Conservation (phyloP, 2,888 invertebrate species). For the Hylaea fasciaria region DNA sequence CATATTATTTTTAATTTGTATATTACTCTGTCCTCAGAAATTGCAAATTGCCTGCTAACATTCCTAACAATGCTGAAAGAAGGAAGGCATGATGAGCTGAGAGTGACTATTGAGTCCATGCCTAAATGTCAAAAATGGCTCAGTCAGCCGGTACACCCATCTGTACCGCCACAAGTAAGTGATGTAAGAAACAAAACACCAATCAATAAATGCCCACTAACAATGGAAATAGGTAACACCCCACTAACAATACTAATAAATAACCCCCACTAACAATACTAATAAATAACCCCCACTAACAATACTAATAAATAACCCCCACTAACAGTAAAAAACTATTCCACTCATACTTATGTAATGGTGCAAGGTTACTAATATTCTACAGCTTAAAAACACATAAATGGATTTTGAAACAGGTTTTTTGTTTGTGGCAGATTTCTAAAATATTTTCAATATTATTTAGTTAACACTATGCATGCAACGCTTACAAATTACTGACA, state of each 20-base stretch:
- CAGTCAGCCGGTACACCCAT: constrained; percentile 73
- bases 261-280: background rate
- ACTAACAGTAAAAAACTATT: too few species aligned
- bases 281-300: background rate
- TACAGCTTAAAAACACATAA: too few species aligned
- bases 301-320: too few species aligned
- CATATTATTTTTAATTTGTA: background rate
- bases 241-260: background rate
- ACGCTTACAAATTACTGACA: too few species aligned
- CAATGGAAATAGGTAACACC: background rate
- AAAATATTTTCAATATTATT: too few species aligned
- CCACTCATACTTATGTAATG: too few species aligned
- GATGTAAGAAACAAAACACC: constrained; percentile 17
- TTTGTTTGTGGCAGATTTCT: too few species aligned
- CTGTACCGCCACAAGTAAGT: constrained; percentile 74
- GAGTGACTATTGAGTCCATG: constrained; percentile 84
- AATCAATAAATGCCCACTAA: constrained; percentile 9
- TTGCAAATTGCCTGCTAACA: constrained; percentile 83
- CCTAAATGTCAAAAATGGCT: constrained; percentile 86
- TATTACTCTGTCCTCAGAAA: constrained; percentile 77
- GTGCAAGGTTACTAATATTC: too few species aligned
- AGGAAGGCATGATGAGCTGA: constrained; percentile 83
- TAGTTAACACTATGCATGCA: too few species aligned
- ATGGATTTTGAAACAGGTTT: too few species aligned
- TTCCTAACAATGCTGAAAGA: constrained; percentile 84